Evolutionary conservation across 2,113 vertebrate genomes (phyloP), one percentile per base, ranked within the genome.

Genomic region (Poeciliopsis turrubarensis): DNA sequence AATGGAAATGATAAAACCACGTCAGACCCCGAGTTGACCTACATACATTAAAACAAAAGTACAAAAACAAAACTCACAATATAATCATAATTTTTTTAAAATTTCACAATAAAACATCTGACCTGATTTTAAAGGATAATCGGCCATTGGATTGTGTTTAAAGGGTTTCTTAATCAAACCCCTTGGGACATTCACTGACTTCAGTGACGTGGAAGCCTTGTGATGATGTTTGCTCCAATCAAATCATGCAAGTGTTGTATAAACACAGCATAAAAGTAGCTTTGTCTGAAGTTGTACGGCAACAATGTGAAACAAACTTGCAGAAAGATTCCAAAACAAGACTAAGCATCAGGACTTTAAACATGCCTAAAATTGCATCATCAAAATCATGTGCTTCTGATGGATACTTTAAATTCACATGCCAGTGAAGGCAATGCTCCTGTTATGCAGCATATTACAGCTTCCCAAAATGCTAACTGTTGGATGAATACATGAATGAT

Each of bases 171-270:
- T n/a, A 25, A 25, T 57, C 22, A 57, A 57, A 57, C 51, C 19
- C 47, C 19, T 57, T 41, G 62, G 76, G 60, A 64, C 29, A 29
- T 61, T 72, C 31, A 69, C 80, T 75, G 70, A 75, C 75, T 71
- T 51, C n/a, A 31, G 31, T 30, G 67, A 71, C 69, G 67, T 69
- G 25, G 51, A 57, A 57, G 51, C 51, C 51, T n/a, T 77, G 66
- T 70, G 61, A 79, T 79, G 67, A 72, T 73, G 73, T 87, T 72
- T 87, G 60, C 67, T 83, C 68, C 30, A 41, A 60, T 37, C 70
- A 78, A 69, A 71, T 75, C 79, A 83, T 62, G 44, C 51, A 60
- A 70, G 41, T 64, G 57, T 61, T 60, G 60, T 65, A 44, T 64
- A 87, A 72, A 85, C 61, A 71, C 70, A 19, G 72, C n/a, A 37